Conservation (phyloP, 2,113 vertebrate genomes). For the Nasalis larvatus region DNA sequence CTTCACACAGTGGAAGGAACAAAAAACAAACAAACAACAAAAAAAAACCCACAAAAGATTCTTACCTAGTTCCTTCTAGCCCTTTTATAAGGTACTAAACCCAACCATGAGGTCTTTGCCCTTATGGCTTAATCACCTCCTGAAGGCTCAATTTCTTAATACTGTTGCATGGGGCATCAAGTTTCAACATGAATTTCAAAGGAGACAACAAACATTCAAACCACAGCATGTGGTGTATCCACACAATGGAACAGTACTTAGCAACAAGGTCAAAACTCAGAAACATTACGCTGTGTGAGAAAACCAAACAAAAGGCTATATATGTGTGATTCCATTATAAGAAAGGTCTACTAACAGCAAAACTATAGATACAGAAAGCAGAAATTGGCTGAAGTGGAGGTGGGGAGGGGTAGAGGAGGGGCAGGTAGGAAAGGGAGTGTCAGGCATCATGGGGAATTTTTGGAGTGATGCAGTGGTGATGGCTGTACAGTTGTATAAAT, state of each 20-base stretch:
- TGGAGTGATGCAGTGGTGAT: background rate
- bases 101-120: too few relatives aligned
- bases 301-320: background rate
- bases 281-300: background rate
- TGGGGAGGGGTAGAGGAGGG: too few relatives aligned
- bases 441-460: background rate
- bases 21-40: background rate
- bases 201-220: too few relatives aligned
- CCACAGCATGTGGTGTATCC: background rate
- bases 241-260: background rate
- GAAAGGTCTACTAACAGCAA: background rate
- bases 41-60: background rate
- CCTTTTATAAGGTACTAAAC: background rate
- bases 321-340: background rate
- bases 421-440: background rate
- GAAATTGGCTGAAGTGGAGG: background rate
- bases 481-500: background rate
- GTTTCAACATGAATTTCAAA: background rate
- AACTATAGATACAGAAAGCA: background rate
- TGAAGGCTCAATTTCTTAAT: background rate
- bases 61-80: background rate
- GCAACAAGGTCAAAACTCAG: background rate
- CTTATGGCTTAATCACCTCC: background rate
- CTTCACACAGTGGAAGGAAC: background rate
- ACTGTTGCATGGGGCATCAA: background rate